Percentiles rank a stretch among this genome's conserved stretches.
phyloP scores from a whole-genome alignment of 2,113 vertebrate species.

The Oriolus oriolus region DNA sequence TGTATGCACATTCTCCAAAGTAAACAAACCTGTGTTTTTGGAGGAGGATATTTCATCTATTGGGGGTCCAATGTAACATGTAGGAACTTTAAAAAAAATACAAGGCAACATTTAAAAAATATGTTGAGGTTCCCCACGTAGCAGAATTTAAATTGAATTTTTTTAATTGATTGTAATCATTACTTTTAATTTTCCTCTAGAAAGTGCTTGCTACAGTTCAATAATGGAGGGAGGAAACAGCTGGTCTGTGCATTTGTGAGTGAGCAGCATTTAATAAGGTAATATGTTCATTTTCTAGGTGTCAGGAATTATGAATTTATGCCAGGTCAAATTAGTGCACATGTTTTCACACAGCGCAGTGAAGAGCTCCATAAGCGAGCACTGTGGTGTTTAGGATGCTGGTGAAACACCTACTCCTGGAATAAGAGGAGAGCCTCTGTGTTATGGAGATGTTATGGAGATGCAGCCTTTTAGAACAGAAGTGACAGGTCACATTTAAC shows the following conservation, averaged over 20 bases:
- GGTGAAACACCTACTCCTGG: background rate
- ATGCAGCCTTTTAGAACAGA: background rate
- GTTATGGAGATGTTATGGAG: background rate
- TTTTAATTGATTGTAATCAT: conserved; percentile 27
- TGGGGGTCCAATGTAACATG: background rate
- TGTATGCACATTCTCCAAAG: background rate
- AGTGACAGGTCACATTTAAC: background rate
- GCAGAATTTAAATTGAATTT: conserved; percentile 4
- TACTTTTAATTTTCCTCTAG: conserved; percentile 45
- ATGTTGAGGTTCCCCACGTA: background rate
- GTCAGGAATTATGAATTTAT: conserved; percentile 22
- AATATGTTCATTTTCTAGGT: conserved; percentile 45
- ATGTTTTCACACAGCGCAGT: background rate
- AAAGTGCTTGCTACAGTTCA: conserved; percentile 19
- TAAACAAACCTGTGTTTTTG: background rate
- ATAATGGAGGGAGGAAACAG: conserved; percentile 23
- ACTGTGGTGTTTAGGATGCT: background rate
- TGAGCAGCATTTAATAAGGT: conserved; percentile 40
- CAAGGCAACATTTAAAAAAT: background rate
- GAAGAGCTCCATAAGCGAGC: background rate
- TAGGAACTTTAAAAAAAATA: background rate
- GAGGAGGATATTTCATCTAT: background rate
- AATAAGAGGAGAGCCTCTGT: background rate
- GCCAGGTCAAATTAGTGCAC: conserved; percentile 21
- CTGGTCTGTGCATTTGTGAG: conserved; percentile 47